Base-by-base conservation (phyloP, 2,113 vertebrate species). In the Spea multiplicata region DNA sequence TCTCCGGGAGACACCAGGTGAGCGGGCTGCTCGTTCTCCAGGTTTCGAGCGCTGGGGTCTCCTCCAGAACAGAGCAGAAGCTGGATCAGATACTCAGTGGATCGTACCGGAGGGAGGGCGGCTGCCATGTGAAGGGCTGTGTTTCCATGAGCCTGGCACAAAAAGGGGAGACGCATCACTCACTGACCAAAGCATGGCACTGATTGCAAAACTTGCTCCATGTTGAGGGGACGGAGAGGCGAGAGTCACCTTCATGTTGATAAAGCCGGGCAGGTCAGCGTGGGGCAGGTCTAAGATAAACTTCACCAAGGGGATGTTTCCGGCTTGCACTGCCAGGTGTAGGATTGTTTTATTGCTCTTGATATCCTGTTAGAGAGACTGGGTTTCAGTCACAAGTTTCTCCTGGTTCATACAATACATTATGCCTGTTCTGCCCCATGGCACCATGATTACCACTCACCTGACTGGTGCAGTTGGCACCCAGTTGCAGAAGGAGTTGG, bases 81-180 rank as follows among this genome's bases (percentile, higher is more conserved):
- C 49, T 84, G 89, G 75, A 96, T 89, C 7, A 96, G 92, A 61
- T 93, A 90, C 82, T 91, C 91, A 81, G 96, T 95, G 69, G 89
- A 80, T 0, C 83, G 88, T 78, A 88, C 92, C 5, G 89, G 87
- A 44, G 94, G 94, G 57, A 97, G 91, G 74, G 95, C 94, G 0
- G 95, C 95, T 0, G 95, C 95, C 95, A 97, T 96, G 88, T 97
- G 95, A 72, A 97, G 88, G 3, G 94, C 95, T 0, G 95, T 97
- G 88, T 97, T 95, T 45, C 95, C 95, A 0, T 97, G 95, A 30
- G 95, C 95, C 95, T 97, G 76, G 12, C 12, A 44, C 48, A 9
- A 48, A 53, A 2, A 61, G 50, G 44, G 4, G 53, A 55, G 5
- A 73, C 46, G n/a, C 3, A 12, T 59, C 6, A 75, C 8, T 3